phyloP scores from a whole-genome alignment of 2,113 vertebrate genomes.

The Forbesichthys papilliferus region DNA sequence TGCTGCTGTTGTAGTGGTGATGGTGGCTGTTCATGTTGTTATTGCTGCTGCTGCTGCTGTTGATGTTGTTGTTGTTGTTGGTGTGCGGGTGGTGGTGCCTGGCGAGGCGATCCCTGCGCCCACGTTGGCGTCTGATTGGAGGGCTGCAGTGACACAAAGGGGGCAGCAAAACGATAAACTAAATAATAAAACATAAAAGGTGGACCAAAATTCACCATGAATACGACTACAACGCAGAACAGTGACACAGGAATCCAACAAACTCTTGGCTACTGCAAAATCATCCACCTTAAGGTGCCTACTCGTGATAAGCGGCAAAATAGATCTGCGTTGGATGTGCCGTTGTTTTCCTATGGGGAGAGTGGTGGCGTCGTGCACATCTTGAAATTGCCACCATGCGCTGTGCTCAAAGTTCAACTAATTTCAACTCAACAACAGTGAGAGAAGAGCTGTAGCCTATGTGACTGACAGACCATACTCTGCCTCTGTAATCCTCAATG shows the following conservation, averaged over 20 bases:
- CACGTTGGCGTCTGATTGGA: slow-evolving; percentile 93
- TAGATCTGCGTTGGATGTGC: too few relatives aligned
- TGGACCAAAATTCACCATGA: not conserved
- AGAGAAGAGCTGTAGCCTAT: too few relatives aligned
- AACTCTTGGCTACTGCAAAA: too few relatives aligned
- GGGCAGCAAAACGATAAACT: not conserved
- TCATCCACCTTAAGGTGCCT: too few relatives aligned
- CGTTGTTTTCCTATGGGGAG: too few relatives aligned
- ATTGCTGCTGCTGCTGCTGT: not conserved
- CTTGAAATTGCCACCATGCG: too few relatives aligned
- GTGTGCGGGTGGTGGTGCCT: slow-evolving; percentile 81
- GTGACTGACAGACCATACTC: too few relatives aligned
- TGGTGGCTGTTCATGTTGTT: slow-evolving; percentile 24
- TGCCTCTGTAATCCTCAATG: too few relatives aligned
- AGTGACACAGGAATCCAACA: not conserved
- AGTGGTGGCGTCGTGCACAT: too few relatives aligned
- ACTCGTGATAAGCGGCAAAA: too few relatives aligned
- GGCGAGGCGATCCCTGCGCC: slow-evolving; percentile 90
- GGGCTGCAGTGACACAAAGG: slow-evolving; percentile 75
- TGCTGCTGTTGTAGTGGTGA: slow-evolving; percentile 21
- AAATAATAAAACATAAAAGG: not conserved
- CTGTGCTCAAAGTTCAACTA: too few relatives aligned
- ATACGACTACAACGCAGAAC: not conserved
- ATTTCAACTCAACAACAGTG: too few relatives aligned
- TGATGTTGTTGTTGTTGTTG: slow-evolving; percentile 34